Conservation (phyloP, 2,888 invertebrate species). For the Eupithecia vulgata region DNA sequence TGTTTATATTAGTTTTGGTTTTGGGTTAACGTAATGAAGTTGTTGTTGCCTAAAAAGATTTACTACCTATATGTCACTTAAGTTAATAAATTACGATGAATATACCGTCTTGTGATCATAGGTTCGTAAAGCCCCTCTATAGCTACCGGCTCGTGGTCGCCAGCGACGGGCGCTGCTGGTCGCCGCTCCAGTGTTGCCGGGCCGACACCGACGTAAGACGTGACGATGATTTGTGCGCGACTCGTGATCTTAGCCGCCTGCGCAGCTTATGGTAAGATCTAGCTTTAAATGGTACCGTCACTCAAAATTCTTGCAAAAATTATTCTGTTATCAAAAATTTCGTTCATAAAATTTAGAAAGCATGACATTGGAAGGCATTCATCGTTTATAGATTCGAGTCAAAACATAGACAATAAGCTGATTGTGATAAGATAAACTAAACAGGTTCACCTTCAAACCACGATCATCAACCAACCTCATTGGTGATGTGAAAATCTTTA, state of each 20-base stretch:
- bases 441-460: neutral
- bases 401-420: neutral
- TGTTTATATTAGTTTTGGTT: too few relatives aligned
- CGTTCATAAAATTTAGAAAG: neutral
- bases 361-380: neutral
- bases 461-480: too few relatives aligned
- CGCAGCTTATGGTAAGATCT: constrained; percentile 71
- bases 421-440: neutral
- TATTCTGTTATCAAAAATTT: neutral
- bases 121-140: constrained; percentile 53
- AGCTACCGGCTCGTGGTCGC: constrained; percentile 51
- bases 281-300: neutral
- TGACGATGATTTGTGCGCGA: constrained; percentile 71
- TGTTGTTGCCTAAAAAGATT: too few relatives aligned
- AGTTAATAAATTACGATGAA: too few relatives aligned
- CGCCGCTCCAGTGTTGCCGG: constrained; percentile 71
- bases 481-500: neutral
- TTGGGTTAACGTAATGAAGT: too few relatives aligned
- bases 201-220: constrained; percentile 71
- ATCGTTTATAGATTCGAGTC: neutral
- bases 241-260: constrained; percentile 67
- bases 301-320: neutral
- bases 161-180: constrained; percentile 53
- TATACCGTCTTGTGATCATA: neutral
- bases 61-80: too few relatives aligned